Percentiles rank a stretch among this genome's conserved stretches.
phyloP scores from a whole-genome alignment of 2,113 vertebrate species.

The Seriola dumerili region DNA sequence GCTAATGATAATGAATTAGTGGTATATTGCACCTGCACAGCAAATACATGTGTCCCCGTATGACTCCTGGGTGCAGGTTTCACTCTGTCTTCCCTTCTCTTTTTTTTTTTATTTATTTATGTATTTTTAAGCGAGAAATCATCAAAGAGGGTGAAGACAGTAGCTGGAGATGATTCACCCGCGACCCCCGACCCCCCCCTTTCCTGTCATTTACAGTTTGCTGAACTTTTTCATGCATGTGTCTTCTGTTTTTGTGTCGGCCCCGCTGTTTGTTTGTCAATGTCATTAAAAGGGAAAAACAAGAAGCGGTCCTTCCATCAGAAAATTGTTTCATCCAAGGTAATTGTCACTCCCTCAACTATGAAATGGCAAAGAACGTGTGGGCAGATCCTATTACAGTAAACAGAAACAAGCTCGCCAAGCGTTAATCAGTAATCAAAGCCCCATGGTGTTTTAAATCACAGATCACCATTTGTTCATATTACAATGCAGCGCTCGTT shows the following conservation, averaged over 20 bases:
- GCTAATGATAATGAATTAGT: conserved; percentile 81
- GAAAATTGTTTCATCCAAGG: not conserved
- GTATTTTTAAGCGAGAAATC: not conserved
- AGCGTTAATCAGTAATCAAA: conserved; percentile 23
- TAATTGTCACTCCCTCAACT: not conserved
- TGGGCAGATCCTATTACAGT: not conserved
- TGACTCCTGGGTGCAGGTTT: conserved; percentile 5
- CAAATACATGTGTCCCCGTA: conserved; percentile 48
- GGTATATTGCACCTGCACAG: conserved; percentile 53
- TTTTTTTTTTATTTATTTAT: too few relatives aligned
- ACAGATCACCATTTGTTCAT: conserved; percentile 25
- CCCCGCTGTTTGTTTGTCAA: not conserved
- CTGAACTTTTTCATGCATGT: not conserved
- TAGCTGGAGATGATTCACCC: not conserved
- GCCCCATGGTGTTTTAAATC: conserved; percentile 23
- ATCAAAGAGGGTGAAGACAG: not conserved
- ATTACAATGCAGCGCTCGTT: not conserved
- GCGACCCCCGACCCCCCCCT: not conserved
- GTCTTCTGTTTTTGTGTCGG: not conserved
- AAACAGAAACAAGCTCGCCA: conserved; percentile 28
- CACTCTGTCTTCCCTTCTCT: not conserved
- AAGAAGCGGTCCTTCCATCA: not conserved
- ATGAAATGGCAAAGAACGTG: not conserved
- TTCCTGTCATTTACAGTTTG: not conserved
- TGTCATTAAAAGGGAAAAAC: not conserved